Evolutionary conservation across 2,113 vertebrate genomes (phyloP), one percentile per base, ranked within the genome.

Genomic region (Cynoglossus semilaevis): DNA sequence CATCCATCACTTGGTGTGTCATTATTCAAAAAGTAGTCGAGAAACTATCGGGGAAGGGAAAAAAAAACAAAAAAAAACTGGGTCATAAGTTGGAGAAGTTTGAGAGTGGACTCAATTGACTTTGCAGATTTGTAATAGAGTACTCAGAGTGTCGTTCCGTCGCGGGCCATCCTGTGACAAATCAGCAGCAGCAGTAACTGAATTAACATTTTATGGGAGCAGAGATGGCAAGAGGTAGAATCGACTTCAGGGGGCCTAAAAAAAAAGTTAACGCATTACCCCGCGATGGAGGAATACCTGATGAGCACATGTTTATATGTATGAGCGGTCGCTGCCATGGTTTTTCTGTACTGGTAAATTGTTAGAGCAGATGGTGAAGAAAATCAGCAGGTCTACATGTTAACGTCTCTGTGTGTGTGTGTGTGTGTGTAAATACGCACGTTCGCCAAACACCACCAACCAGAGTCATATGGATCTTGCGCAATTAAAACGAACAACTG

Each of bases 281-380:
- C 72, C 59, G 51, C 70, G 56, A 49, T 38, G 40, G 59, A 72
- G 78, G 83, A 86, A 88, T 87, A 81, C 83, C 70, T 80, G 85
- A 85, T 76, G 71, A 86, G 79, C 16, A 37, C 72, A 84, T 83
- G 76, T 88, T 87, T 83, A 75, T 87, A 87, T 87, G 85, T 64
- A 81, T 85, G 80, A 83, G 76, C 3, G 18, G 38, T 7, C 35
- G 59, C 65, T 70, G 73, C 62, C 66, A 65, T 57, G 51, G n/a
- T n/a, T 71, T 85, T 85, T 79, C 80, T 77, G 70, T 79, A 73
- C 52, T 72, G 40, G 40, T 85, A 84, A 85, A 87, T 76, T 72
- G 65, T 34, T 56, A 60, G 4, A 86, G 83, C 85, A 90, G 85
- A 89, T 87, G 85, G 85, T 68, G 56, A 72, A 84, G 77, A 85